Conservation (phyloP, 2,113 vertebrate genomes). For the zebrafish (Danio rerio) region DNA sequence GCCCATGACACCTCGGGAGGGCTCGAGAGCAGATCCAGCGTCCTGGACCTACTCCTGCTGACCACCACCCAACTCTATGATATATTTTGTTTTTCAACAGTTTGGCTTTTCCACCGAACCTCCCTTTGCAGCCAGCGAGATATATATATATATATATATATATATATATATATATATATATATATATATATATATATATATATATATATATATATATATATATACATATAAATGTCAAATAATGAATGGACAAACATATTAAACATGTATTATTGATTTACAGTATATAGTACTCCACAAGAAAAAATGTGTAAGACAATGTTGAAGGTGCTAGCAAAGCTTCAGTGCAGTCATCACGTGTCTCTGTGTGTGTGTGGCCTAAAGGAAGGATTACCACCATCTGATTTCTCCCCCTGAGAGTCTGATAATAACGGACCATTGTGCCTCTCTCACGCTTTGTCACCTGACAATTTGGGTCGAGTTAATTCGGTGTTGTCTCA, state of each 20-base stretch:
- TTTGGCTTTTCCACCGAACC: too few species aligned
- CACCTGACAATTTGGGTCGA: slow-evolving; percentile 67
- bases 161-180: too few species aligned
- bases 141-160: too few species aligned
- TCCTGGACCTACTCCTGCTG: too few species aligned
- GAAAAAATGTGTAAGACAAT: neutral
- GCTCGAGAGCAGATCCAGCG: too few species aligned
- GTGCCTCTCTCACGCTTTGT: slow-evolving; percentile 45
- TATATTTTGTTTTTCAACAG: too few species aligned
- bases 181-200: too few species aligned
- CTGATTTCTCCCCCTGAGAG: neutral
- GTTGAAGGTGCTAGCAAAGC: neutral
- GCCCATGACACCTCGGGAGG: too few species aligned
- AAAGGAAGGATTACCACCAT: slow-evolving; percentile 47
- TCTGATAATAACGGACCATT: slow-evolving; percentile 33
- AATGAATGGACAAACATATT: neutral
- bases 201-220: too few species aligned
- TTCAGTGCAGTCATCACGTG: neutral
- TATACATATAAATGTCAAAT: neutral
- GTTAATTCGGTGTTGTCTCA: slow-evolving; percentile 73
- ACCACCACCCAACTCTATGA: too few species aligned
- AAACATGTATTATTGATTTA: neutral
- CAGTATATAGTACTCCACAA: neutral
- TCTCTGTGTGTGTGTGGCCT: slow-evolving; percentile 41
- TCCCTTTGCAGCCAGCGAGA: too few species aligned